Evolutionary conservation across 2,888 invertebrate genomes (phyloP), one percentile per base, ranked within the genome.

Genomic region (Caenorhabditis zanzibari): DNA sequence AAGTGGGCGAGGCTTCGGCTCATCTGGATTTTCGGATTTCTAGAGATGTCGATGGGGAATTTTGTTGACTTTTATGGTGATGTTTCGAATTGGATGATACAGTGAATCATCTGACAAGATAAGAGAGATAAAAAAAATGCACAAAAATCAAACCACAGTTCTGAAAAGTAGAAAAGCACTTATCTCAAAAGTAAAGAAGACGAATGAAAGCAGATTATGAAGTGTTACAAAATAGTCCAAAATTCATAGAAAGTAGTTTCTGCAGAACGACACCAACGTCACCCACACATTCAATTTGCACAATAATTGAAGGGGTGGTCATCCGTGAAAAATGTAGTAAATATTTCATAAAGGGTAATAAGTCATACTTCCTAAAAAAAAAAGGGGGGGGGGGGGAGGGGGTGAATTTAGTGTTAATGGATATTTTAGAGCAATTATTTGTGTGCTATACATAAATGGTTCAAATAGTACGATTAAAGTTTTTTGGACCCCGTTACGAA

Each of bases 1-100:
- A 47, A 47, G 47, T 58, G 64, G 75, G 68, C 59, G 66, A 38
- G 63, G 63, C 69, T 38, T 52, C 26, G 47, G 63, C 47, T 79
- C 63, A 79, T 79, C 79, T 44, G 71, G 79, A 79, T 77, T 77
- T 77, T n/a, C 7, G 49, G 49, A 41, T 14, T 3, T 10, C n/a
- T 26, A 10, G 38, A 41, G 54, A 35, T 28, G 14, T 32, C 10
- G 14, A 26, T 9, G 2, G 7, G 3, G 19, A 28, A 47, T 32
- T 28, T 32, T 41, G 19, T 6, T 52, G 68, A 52, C 66, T 52
- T 75, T 63, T 9, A 19, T 5, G 54, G 35, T 77, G 77, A 77
- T 77, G 69, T 77, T 71, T 77, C 69, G 44, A 5, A 59, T 64
- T 16, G 32, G 14, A 74, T 4, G 14, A 41, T 19, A 32, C 22